These are phyloP conservation scores for Pollimyrus isidori DNA, from an alignment of 2,113 vertebrate species.

Conservation along the genomic window DNA sequence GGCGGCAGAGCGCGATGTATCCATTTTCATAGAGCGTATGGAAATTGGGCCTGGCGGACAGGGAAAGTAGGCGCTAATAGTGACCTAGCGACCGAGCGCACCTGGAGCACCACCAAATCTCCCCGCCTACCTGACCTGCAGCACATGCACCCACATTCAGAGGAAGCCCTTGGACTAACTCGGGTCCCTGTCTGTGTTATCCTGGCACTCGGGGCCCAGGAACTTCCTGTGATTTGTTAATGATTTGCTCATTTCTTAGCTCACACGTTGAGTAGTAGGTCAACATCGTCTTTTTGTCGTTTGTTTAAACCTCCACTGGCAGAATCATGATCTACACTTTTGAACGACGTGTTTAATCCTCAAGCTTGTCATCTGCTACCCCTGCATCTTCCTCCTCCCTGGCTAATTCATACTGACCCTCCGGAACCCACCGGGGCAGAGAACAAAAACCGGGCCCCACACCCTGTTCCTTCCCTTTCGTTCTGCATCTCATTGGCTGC, in stretches of 20 bases:
- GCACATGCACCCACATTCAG: conserved; percentile 73
- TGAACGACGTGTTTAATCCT: conserved; percentile 58
- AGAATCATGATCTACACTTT: conserved; percentile 39
- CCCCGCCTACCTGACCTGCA: conserved; percentile 71
- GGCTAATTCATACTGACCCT: conserved; percentile 64
- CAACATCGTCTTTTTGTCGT: conserved; percentile 38
- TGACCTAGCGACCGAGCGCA: conserved; percentile 80
- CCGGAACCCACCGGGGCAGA: conserved; percentile 44
- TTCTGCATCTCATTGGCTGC: background rate
- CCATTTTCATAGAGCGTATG: conserved; percentile 83
- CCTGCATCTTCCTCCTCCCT: conserved; percentile 36
- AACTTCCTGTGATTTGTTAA: conserved; percentile 77
- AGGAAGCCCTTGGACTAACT: conserved; percentile 63
- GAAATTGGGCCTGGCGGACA: conserved; percentile 83
- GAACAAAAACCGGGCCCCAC: conserved; percentile 16
- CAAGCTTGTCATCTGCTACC: conserved; percentile 50
- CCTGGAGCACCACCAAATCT: conserved; percentile 65
- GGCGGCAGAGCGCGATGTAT: conserved; percentile 58
- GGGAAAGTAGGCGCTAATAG: conserved; percentile 77
- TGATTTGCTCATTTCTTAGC: conserved; percentile 74
- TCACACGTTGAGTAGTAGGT: conserved; percentile 73
- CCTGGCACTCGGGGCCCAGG: conserved; percentile 59
- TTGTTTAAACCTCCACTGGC: conserved; percentile 31
- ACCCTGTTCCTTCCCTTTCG: background rate
- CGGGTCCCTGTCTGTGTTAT: conserved; percentile 55